Evolutionary conservation across 37 sponge, comb jelly and placozoan species (phyloP), one percentile per base, ranked within the genome.

Genomic region (Aphrocallistes beatrix): DNA sequence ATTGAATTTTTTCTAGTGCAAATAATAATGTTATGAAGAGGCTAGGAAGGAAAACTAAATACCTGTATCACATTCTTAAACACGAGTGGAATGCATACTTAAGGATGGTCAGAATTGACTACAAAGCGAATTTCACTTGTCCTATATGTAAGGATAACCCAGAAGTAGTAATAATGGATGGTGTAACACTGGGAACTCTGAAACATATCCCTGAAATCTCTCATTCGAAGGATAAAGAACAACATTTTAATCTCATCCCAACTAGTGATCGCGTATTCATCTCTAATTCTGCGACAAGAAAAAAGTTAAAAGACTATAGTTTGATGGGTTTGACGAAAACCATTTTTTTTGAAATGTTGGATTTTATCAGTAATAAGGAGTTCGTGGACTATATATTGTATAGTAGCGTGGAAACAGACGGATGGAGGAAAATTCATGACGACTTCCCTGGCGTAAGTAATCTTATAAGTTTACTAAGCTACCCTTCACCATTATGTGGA

Each of bases 151-250:
- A 60, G 34, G 75, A 60, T 3, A 28, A 21, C 34, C 75, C 75
- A 60, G 75, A 60, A 60, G 25, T 60, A 21, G 8, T 60, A 60
- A 60, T 60, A 25, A 60, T 60, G 75, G 75, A 60, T 60, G 75
- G 75, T 28, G n/a, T 60, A 19, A 60, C 75, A 60, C 8, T 60
- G 21, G 25, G 75, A 13, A 60, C 75, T 25, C 3, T 60, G 8
- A 60, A 60, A 28, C 1, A 60, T 32, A 21, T 60, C 75, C 75
- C 75, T 21, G 34, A 60, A 32, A 60, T 30, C 8, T 21, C 34
- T 60, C 32, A 60, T 32, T 21, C 8, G 34, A 32, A 19, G 1
- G 32, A 32, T 6, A 1, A 60, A 60, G 75, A 60, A 32, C 75
- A 60, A 28, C 25, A 28, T 21, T 60, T 60, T 32, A 6, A 21